Evolutionary conservation across 2,797 vertebrate genomes (phyloP).

Genomic region (Gallinago solitaria): DNA sequence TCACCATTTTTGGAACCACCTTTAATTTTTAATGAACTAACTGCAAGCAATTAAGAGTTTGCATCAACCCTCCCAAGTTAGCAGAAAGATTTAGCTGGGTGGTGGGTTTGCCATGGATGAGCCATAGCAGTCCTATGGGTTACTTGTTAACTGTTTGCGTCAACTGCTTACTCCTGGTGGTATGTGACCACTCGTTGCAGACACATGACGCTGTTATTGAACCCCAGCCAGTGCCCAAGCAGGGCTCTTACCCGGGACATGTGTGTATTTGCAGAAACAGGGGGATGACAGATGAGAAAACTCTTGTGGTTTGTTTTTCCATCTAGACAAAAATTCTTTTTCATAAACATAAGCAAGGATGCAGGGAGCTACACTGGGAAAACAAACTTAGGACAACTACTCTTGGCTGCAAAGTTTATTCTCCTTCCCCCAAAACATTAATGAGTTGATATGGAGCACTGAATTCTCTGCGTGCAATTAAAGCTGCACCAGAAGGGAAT

Average conservation of each 20-base stretch:
- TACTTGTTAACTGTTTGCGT: not conserved
- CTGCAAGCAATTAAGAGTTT: not conserved
- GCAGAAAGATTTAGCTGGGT: not conserved
- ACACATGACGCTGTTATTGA: not conserved
- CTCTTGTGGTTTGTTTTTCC: conserved; percentile 39
- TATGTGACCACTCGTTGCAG: not conserved
- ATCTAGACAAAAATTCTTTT: conserved; percentile 43
- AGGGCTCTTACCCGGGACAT: not conserved
- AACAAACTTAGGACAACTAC: conserved; percentile 24
- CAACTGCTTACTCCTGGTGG: not conserved
- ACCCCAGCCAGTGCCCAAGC: not conserved
- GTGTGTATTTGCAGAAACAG: conserved; percentile 18
- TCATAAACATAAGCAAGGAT: conserved; percentile 20
- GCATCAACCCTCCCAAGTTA: not conserved
- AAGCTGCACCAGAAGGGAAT: not conserved
- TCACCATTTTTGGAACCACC: not conserved
- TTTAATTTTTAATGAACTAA: not conserved
- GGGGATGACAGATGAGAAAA: conserved; percentile 27
- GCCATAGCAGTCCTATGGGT: not conserved
- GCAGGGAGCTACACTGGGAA: not conserved
- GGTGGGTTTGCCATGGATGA: not conserved
- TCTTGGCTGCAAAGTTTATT: conserved; percentile 53
- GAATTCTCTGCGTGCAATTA: not conserved
- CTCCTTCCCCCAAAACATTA: not conserved
- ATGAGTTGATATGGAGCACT: not conserved